Evolutionary conservation across 2,113 vertebrate species (phyloP), one percentile per base, ranked within the genome.

Genomic region (Gobio gobio): DNA sequence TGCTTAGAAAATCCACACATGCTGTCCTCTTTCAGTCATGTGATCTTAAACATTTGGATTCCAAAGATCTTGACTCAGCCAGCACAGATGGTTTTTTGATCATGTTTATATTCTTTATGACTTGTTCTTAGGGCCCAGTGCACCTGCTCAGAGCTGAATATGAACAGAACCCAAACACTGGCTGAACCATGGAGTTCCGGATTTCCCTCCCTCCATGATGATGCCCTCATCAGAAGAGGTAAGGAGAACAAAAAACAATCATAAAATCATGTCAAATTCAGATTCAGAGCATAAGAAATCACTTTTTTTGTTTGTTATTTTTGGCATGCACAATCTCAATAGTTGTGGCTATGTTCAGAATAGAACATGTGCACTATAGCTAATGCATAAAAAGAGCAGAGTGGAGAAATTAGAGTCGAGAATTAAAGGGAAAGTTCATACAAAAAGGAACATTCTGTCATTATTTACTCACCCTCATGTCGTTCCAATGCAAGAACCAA

Each of bases 151-250:
- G 63, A 78, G 10, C 49, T 74, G 29, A 49, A 40, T 12, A 24
- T 49, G 77, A 86, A 36, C 64, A 22, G 14, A 45, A 43, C 68
- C 90, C 92, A 79, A 89, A 77, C 36, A 91, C 90, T 84, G 10
- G 85, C n/a, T 0, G 79, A 78, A 51, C 3, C n/a, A 26, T 9
- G 43, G 26, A 43, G 6, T 10, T 40, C 86, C 8, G 4, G 36
- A 29, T 83, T 36, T 36, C 83, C 82, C 10, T 45, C 84, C 6
- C 82, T 88, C 58, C 70, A 61, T 16, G 90, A 92, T 0, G 88
- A 93, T 8, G 9, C 26, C 2, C 70, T 77, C 26, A 83, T 68
- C 43, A 86, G 82, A 85, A 87, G 89, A 86, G 93, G 92, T 93
- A 70, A 91, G 86, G 51, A 54, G 45, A 3, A 5, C 14, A 6